These are phyloP conservation scores for Cylloceria caligata DNA, from an alignment of 2,888 invertebrate genomes.

Conservation along the genomic window DNA sequence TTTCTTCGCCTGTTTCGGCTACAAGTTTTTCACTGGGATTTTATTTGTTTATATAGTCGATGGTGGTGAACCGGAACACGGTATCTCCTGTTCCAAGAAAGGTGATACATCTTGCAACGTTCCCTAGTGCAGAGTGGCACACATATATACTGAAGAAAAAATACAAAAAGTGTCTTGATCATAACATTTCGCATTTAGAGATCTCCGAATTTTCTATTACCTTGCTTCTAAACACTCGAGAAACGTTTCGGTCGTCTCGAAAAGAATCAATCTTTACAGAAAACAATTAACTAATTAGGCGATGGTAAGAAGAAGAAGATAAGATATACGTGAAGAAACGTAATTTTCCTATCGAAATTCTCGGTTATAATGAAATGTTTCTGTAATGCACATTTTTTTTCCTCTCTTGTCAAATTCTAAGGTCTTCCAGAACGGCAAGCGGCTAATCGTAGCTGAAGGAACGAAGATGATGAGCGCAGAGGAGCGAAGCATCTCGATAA, in stretches of 20 bases:
- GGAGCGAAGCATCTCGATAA: background rate
- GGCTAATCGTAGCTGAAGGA: background rate
- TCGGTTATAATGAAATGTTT: background rate
- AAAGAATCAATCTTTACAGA: no score
- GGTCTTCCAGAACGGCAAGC: background rate
- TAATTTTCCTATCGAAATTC: background rate
- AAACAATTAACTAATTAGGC: no score
- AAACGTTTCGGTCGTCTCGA: no score
- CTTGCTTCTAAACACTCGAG: no score
- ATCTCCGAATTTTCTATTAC: background rate
- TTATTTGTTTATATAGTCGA: constrained; percentile 67
- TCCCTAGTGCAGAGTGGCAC: background rate
- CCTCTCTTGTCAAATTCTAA: background rate
- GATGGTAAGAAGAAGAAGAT: no score
- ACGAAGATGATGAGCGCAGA: constrained; percentile 6
- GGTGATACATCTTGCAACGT: background rate
- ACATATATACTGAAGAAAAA: background rate
- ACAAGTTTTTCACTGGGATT: constrained; percentile 70
- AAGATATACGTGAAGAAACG: no score
- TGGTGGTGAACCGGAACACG: background rate
- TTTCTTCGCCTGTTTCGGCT: constrained; percentile 63
- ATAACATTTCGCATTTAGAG: background rate
- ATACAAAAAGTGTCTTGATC: background rate
- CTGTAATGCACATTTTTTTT: background rate
- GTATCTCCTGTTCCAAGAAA: background rate